Base-by-base conservation (phyloP, 1,140 invertebrate genomes). In the Carcinoscorpius rotundicauda region DNA sequence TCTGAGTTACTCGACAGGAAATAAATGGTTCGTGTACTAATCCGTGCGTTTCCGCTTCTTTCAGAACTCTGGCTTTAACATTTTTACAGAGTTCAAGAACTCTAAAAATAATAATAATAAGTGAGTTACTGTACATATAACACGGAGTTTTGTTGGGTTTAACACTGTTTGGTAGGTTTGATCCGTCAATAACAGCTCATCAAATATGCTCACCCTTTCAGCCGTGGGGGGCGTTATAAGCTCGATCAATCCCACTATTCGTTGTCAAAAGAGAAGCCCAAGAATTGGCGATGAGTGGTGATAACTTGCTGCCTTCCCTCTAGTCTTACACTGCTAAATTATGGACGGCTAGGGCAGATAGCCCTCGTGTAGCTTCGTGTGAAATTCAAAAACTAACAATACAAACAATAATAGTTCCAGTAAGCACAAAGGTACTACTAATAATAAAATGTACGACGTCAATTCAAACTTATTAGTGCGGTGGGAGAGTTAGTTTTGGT, bases 1-100 rank as follows among this genome's bases (percentile, higher is more conserved):
- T 95, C 78, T 99, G 96, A 4, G 95, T 98, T 0, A 98, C 88
- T 5, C 96, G 79, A 72, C 85, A 89, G 3, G 88, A 89, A 6
- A 91, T 82, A 52, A 89, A 79, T 68, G 80, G 58, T 3, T 67
- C 86, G 64, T 84, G 76, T 4, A 74, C 73, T 51, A 93, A 85
- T 8, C 79, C 79, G 3, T 79, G 76, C 8, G 75, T 79, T 78
- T 77, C 74, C 74, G 77, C 78, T 74, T 97, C 91, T 61, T 82
- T 74, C 3, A 78, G 75, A 2, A 98, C 81, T 53, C 89, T 78
- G 53, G 85, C 81, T 76, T 97, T 98, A 0, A 97, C 93, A 80
- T 95, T 96, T 51, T 83, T 79, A 74, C 93, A 96, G 10, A 98
- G 76, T 49, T 83, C 77, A n/a, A 87, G 75, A 5, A 92, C 87